Conservation (phyloP, 2,888 invertebrate genomes). For the Amphimallon solstitiale region DNA sequence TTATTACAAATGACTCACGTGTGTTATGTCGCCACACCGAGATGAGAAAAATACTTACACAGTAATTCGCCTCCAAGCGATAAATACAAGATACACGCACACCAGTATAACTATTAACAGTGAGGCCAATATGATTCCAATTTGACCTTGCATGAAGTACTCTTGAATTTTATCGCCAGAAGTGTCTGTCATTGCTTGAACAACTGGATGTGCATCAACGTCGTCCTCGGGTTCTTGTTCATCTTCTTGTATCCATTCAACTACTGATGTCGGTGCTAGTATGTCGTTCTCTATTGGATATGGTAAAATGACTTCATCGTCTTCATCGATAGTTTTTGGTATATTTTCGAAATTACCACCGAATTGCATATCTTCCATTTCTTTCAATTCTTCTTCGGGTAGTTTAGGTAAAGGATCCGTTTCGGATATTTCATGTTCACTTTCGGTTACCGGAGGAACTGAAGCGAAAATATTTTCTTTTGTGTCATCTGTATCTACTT, state of each 20-base stretch:
- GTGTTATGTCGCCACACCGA: no score
- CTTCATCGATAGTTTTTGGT: conserved; percentile 11
- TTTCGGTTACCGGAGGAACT: neutral
- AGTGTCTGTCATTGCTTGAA: conserved; percentile 10
- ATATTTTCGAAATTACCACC: conserved; percentile 10
- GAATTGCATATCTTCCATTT: conserved; percentile 6
- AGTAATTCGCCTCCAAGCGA: conserved; percentile 16
- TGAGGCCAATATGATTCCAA: conserved; percentile 1
- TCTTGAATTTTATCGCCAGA: neutral
- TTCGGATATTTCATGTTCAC: neutral
- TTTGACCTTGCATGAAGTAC: neutral
- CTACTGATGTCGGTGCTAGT: conserved; percentile 5
- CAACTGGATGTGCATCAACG: neutral
- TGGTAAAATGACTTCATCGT: conserved; percentile 6
- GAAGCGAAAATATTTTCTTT: no score
- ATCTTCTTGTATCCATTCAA: conserved; percentile 33
- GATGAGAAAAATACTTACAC: conserved; percentile 7
- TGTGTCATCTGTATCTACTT: no score
- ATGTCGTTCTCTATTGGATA: conserved; percentile 17
- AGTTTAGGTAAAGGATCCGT: neutral
- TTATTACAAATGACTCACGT: neutral
- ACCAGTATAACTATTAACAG: conserved; percentile 1
- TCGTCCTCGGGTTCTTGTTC: conserved; percentile 2
- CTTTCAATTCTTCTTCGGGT: neutral
- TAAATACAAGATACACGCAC: conserved; percentile 2